phyloP scores from a whole-genome alignment of 2,888 invertebrate species.

The Theretra japonica region DNA sequence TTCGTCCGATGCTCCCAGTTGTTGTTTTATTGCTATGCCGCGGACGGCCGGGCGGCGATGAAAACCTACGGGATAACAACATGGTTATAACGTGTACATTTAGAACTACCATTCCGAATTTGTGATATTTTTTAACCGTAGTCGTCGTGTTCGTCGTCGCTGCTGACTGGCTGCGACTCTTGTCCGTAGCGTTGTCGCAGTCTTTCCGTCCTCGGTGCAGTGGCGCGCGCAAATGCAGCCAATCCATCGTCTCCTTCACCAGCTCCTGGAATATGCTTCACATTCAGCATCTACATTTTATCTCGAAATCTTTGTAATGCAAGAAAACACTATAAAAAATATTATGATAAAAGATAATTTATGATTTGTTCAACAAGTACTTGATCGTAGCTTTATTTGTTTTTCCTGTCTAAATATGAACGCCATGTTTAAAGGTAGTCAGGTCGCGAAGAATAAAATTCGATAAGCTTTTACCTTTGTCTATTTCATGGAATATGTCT shows the following conservation, averaged over 20 bases:
- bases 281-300: background rate
- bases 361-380: too few relatives aligned
- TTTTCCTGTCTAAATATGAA: too few relatives aligned
- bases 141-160: slow-evolving; percentile 93
- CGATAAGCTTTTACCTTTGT: too few relatives aligned
- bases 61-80: slow-evolving; percentile 77
- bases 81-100: background rate
- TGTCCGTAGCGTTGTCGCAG: slow-evolving; percentile 89
- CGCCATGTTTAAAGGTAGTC: background rate
- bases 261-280: slow-evolving; percentile 61
- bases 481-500: too few relatives aligned
- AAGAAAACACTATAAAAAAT: too few relatives aligned
- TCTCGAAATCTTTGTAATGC: too few relatives aligned
- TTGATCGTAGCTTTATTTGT: too few relatives aligned
- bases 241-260: slow-evolving; percentile 91
- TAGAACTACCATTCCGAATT: background rate
- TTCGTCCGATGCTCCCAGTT: slow-evolving; percentile 92
- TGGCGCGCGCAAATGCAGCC: slow-evolving; percentile 93
- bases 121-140: slow-evolving; percentile 85
- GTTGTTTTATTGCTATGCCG: slow-evolving; percentile 91
- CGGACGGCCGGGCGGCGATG: slow-evolving; percentile 94
- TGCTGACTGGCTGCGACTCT: slow-evolving; percentile 81
- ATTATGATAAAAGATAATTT: too few relatives aligned
- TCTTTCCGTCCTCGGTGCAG: slow-evolving; percentile 92
- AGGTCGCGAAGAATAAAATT: background rate